Conservation (phyloP, 2,888 invertebrate species). For the Tethea ocularis region DNA sequence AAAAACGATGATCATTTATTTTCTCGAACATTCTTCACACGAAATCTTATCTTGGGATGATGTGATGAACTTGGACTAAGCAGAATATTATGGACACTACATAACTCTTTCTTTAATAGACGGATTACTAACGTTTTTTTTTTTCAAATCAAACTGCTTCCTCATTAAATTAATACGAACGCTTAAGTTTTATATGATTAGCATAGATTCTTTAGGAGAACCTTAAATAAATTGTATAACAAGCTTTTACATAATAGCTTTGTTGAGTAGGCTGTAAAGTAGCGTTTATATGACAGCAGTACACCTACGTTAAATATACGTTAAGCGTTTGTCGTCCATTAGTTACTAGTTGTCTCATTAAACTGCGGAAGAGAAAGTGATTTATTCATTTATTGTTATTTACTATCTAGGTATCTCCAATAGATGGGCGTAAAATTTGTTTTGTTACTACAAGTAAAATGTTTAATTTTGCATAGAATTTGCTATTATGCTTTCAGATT, state of each 20-base stretch:
- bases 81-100: too few species aligned
- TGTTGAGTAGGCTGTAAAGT: slow-evolving; percentile 16
- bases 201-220: too few species aligned
- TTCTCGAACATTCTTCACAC: too few species aligned
- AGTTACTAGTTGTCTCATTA: too few species aligned
- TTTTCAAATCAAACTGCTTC: too few species aligned
- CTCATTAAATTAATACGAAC: too few species aligned
- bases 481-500: not conserved
- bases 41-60: too few species aligned
- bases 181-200: too few species aligned
- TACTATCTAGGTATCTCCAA: slow-evolving; percentile 19
- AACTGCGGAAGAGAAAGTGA: slow-evolving; percentile 38
- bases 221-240: not conserved
- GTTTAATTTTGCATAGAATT: not conserved
- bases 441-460: not conserved
- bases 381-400: slow-evolving; percentile 18
- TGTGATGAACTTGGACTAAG: too few species aligned
- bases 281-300: slow-evolving; percentile 29
- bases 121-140: too few species aligned
- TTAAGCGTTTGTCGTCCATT: slow-evolving; percentile 30
- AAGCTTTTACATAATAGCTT: slow-evolving; percentile 2
- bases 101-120: too few species aligned
- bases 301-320: slow-evolving; percentile 24
- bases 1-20: too few species aligned
- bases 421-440: not conserved